Evolutionary conservation across 2,888 invertebrate genomes (phyloP).

Genomic region (Apamea sordens): DNA sequence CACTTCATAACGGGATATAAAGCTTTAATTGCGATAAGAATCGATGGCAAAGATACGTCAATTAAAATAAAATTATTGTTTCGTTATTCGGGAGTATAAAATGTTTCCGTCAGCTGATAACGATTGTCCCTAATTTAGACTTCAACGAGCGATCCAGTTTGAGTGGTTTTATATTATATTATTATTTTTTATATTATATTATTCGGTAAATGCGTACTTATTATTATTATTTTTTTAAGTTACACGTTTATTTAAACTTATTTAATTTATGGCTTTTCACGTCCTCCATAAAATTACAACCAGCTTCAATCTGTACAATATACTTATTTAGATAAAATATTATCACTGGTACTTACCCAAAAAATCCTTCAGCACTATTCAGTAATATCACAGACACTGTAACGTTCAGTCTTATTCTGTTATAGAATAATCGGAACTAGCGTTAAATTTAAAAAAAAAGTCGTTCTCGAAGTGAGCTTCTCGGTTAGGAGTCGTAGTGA

Average conservation of each 20-base stretch:
- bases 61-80: conserved; percentile 23
- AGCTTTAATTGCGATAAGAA: conserved; percentile 35
- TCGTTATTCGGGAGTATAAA: not conserved
- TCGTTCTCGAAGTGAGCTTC: conserved; percentile 76
- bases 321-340: conserved; percentile 6
- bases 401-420: conserved; percentile 57
- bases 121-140: conserved; percentile 59
- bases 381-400: conserved; percentile 60
- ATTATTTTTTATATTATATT: not conserved
- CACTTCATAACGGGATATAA: conserved; percentile 18
- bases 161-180: not conserved
- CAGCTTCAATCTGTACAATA: not conserved
- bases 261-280: conserved; percentile 5
- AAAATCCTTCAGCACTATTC: conserved; percentile 62
- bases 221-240: not conserved
- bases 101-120: conserved; percentile 22
- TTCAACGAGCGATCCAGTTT: conserved; percentile 61
- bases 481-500: conserved; percentile 81
- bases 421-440: conserved; percentile 50
- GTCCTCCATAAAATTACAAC: not conserved
- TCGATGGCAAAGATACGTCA: conserved; percentile 9
- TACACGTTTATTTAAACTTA: not conserved
- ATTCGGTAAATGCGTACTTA: not conserved
- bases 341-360: conserved; percentile 64
- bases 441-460: conserved; percentile 48